Conservation (phyloP, 2,113 vertebrate genomes). For the Labeo rohita region DNA sequence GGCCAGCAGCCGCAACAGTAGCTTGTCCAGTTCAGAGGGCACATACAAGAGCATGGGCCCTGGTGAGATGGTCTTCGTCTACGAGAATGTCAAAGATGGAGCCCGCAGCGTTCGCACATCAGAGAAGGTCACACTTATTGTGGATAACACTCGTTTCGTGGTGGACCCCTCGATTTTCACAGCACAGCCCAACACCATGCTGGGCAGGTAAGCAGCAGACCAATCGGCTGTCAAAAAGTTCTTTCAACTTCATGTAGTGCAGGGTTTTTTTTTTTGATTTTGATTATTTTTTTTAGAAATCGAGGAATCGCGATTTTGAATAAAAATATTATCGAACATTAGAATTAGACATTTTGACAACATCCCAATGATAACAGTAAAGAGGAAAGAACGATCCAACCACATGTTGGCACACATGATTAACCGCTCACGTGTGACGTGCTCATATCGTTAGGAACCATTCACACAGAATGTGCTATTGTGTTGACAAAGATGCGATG, state of each 20-base stretch:
- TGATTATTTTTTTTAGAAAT: too few relatives aligned
- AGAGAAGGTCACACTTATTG: slow-evolving; percentile 94
- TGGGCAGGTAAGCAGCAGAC: slow-evolving; percentile 85
- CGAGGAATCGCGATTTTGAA: too few relatives aligned
- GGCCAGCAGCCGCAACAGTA: slow-evolving; percentile 90
- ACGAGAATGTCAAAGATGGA: slow-evolving; percentile 92
- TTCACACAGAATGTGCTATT: too few relatives aligned
- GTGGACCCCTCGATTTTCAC: slow-evolving; percentile 97
- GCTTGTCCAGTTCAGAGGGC: slow-evolving; percentile 91
- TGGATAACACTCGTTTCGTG: slow-evolving; percentile 98
- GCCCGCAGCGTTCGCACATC: slow-evolving; percentile 86
- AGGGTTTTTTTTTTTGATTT: too few relatives aligned
- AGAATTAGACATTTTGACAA: too few relatives aligned
- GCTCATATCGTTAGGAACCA: too few relatives aligned
- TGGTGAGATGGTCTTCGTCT: slow-evolving; percentile 94
- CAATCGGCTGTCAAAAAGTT: neutral
- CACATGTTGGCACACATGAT: too few relatives aligned
- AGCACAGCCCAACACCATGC: slow-evolving; percentile 98
- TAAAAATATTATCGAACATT: too few relatives aligned
- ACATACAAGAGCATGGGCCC: slow-evolving; percentile 85
- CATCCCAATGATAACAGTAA: too few relatives aligned
- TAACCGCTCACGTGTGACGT: too few relatives aligned
- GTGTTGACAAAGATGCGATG: too few relatives aligned
- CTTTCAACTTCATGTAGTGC: neutral
- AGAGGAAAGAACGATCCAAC: too few relatives aligned